Evolutionary conservation across 1,140 invertebrate genomes (phyloP), one percentile per base, ranked within the genome.

Genomic region (Drosophila virilis): DNA sequence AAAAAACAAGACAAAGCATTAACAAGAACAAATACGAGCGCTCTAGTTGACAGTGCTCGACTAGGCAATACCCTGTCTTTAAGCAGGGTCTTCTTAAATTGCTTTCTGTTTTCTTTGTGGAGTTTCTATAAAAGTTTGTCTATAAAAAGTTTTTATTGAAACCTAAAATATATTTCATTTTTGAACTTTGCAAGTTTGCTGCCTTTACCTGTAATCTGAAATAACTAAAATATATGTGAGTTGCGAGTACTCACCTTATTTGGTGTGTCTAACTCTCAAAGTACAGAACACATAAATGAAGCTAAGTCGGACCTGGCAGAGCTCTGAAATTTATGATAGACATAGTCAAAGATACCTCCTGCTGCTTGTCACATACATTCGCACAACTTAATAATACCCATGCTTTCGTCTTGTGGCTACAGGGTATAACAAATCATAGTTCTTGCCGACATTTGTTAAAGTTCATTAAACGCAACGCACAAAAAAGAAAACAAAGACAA

Each of bases 381-480:
- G 12, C 38, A 42, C 40, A 42, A 37, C 51, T 35, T 17, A 37
- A 54, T 38, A 35, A 15, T 54, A 37, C 51, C 51, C 13, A 10
- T 15, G 37, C 17, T 8, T 12, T 42, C 28, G 13, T 9, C 28
- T 33, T 17, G 9, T 10, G 28, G 22, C 32, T 35, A 35, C 13
- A 46, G 64, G 70, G 70, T 55, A 59, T 67, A 9, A 58, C 73
- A 84, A 80, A 78, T 89, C 82, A 86, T 78, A 78, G 80, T 68
- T 80, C 74, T 70, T 84, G 57, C 57, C 32, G 84, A 89, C 85
- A 75, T 83, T 75, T 68, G 51, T 60, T 72, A 73, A 72, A 89
- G 84, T 89, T 89, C 84, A 89, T 89, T 89, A 89, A 84, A 89
- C 80, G 84, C 84, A 50, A 69, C 60, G 51, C 67, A 77, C 38